Conservation (phyloP, 2,797 vertebrate species). For the Valencia hispanica region DNA sequence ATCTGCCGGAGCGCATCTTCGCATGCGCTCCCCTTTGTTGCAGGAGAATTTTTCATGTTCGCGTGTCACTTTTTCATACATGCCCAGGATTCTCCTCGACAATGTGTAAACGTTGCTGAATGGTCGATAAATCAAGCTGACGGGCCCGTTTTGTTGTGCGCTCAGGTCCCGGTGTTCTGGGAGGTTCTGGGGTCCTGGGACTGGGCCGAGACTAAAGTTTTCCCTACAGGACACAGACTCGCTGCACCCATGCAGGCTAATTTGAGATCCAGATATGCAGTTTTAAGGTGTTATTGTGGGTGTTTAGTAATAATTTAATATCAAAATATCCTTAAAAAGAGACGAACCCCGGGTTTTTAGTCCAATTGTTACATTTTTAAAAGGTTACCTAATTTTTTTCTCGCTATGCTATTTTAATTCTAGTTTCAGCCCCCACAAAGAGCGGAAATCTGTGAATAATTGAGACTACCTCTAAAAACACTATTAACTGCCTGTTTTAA, state of each 20-base stretch:
- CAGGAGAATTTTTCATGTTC: conserved; percentile 37
- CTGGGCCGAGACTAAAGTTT: conserved; percentile 69
- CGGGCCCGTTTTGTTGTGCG: conserved; percentile 74
- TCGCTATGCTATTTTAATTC: too few species aligned
- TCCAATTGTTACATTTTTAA: neutral
- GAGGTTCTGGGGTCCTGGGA: conserved; percentile 81
- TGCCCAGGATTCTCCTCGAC: conserved; percentile 3
- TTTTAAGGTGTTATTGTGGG: neutral
- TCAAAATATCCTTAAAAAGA: neutral
- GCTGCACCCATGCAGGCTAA: neutral
- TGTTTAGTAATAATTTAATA: neutral
- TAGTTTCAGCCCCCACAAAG: too few species aligned
- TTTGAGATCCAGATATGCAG: neutral
- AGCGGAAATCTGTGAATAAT: too few species aligned
- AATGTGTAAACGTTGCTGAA: conserved; percentile 60
- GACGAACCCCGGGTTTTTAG: neutral
- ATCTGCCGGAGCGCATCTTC: conserved; percentile 52
- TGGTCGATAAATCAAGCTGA: conserved; percentile 86
- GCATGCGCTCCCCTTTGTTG: conserved; percentile 23
- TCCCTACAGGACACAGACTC: conserved; percentile 57
- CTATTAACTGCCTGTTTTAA: too few species aligned
- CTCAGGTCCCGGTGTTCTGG: conserved; percentile 74
- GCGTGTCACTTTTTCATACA: conserved; percentile 37
- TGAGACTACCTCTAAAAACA: too few species aligned
- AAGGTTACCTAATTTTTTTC: too few species aligned